Conservation (phyloP, 2,113 vertebrate genomes). For the Ictalurus furcatus region DNA sequence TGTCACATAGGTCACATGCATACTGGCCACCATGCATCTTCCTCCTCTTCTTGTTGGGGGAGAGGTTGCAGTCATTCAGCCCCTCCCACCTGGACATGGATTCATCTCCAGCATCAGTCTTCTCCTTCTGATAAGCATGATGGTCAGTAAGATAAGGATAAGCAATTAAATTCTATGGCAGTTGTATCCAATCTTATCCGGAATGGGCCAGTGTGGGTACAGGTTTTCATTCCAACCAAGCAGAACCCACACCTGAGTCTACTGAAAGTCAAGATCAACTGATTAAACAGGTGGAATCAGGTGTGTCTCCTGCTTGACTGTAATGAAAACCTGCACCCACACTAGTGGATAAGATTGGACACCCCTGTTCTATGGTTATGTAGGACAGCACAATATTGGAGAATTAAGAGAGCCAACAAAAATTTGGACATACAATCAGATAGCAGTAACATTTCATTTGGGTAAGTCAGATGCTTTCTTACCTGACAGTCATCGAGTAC, state of each 20-base stretch:
- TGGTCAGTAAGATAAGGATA: neutral
- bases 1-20: conserved; percentile 95
- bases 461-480: conserved; percentile 41
- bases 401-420: neutral
- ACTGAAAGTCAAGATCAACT: too few relatives aligned
- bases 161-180: neutral
- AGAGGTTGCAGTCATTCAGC: conserved; percentile 84
- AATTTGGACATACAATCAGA: neutral
- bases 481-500: conserved; percentile 90
- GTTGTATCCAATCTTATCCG: too few relatives aligned
- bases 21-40: conserved; percentile 90
- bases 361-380: too few relatives aligned
- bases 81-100: conserved; percentile 81
- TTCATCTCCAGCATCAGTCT: conserved; percentile 82
- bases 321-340: too few relatives aligned
- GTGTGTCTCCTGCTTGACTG: too few relatives aligned
- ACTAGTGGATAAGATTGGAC: too few relatives aligned
- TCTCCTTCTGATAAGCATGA: conserved; percentile 74
- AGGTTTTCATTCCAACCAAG: too few relatives aligned
- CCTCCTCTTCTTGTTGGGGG: conserved; percentile 84
- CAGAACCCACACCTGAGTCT: too few relatives aligned
- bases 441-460: neutral
- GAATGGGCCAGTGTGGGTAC: too few relatives aligned
- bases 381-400: neutral
- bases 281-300: too few relatives aligned